Conservation (phyloP, 2,888 invertebrate species). For the Monopis laevigella region DNA sequence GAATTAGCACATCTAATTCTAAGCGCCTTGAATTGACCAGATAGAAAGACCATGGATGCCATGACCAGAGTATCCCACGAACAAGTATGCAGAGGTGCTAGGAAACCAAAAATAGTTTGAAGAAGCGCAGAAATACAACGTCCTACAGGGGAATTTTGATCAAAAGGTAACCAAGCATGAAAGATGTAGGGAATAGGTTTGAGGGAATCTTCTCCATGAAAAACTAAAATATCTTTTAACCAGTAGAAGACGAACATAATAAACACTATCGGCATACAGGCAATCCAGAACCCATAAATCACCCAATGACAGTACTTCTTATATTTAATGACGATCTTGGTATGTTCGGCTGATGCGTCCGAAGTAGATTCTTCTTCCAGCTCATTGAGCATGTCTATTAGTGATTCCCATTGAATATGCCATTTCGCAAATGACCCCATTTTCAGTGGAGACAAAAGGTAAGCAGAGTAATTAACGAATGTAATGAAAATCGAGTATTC, state of each 20-base stretch:
- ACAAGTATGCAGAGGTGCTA: conserved; percentile 35
- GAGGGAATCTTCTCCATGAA: not conserved
- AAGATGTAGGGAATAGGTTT: conserved; percentile 3
- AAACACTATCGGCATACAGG: not conserved
- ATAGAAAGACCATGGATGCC: conserved; percentile 42
- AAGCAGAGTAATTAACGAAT: conserved; percentile 7
- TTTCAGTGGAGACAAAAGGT: not conserved
- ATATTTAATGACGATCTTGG: not conserved
- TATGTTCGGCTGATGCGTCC: not conserved
- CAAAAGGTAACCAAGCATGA: conserved; percentile 2
- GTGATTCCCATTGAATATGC: not conserved
- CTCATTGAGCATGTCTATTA: not conserved
- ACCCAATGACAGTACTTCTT: conserved; percentile 3
- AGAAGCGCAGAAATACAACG: conserved; percentile 37
- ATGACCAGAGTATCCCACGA: conserved; percentile 40
- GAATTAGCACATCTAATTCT: conserved; percentile 23
- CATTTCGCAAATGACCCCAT: not conserved
- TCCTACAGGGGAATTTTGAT: not conserved
- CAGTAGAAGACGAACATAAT: conserved; percentile 2
- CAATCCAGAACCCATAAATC: not conserved
- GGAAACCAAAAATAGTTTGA: conserved; percentile 34
- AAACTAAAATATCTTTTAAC: conserved; percentile 2
- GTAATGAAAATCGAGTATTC: conserved; percentile 1
- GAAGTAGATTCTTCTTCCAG: conserved; percentile 1
- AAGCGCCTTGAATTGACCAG: conserved; percentile 37